phyloP scores from a whole-genome alignment of 1,140 invertebrate genomes.

The Drosophila pseudoananassae region DNA sequence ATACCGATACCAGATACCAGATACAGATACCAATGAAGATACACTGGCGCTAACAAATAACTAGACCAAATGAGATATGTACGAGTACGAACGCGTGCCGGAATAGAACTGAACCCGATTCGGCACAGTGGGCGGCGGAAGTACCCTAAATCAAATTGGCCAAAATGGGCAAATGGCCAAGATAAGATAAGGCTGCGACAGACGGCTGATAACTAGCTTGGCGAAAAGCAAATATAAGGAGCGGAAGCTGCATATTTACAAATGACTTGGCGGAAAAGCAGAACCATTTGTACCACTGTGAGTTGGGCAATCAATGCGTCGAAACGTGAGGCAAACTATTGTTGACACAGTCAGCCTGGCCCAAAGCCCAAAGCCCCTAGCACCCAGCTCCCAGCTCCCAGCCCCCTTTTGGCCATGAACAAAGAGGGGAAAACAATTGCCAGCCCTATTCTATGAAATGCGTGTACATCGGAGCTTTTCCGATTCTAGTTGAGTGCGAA shows the following conservation, averaged over 20 bases:
- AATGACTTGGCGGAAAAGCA: conserved; percentile 3
- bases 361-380: not conserved
- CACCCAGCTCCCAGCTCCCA: not conserved
- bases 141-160: conserved; percentile 66
- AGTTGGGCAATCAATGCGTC: conserved; percentile 44
- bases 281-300: conserved; percentile 47
- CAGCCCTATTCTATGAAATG: conserved; percentile 25
- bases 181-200: conserved; percentile 71
- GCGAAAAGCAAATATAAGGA: conserved; percentile 2
- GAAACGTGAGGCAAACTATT: conserved; percentile 52
- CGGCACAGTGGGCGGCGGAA: conserved; percentile 48
- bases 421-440: conserved; percentile 73
- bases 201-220: conserved; percentile 8
- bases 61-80: conserved; percentile 1
- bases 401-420: conserved; percentile 29
- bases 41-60: conserved; percentile 12
- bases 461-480: conserved; percentile 41
- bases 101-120: conserved; percentile 4
- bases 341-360: conserved; percentile 20
- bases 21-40: conserved; percentile 14
- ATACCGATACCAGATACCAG: conserved; percentile 19
- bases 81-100: conserved; percentile 39
- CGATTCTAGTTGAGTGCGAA: conserved; percentile 43
- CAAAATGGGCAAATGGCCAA: conserved; percentile 51
- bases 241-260: conserved; percentile 34